Base-by-base conservation (phyloP, 2,888 invertebrate genomes). In the Alcis repandata region DNA sequence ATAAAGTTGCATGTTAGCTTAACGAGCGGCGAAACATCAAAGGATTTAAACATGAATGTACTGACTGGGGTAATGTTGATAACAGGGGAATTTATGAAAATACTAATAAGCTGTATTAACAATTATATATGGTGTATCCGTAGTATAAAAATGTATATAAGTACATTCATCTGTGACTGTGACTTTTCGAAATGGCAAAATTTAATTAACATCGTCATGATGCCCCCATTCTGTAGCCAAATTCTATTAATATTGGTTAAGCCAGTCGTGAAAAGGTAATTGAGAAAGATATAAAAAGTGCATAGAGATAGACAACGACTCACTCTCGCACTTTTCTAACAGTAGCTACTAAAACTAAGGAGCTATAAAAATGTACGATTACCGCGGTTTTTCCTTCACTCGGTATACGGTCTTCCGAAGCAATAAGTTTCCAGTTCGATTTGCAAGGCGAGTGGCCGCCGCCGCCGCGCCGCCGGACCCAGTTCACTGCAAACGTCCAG, bases 371-470 rank as follows among this genome's bases (percentile, higher is more conserved):
- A 27, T 2, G 3, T 27, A 27, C 27, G 27, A 27, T 27, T 6
- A 27, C 27, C 27, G 36, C 17, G 40, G 57, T 53, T 57, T 54
- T 62, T 48, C 20, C 45, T 2, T n/a, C 32, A 10, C 9, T 49
- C 59, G 53, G 63, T 63, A 69, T 65, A 74, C 54, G 61, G 59
- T 45, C 67, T 75, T 69, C 68, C 68, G 73, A 76, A 77, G 75
- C 75, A 78, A 79, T 80, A 76, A 78, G 65, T 77, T 79, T 79
- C 67, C 71, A 70, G 75, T 78, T 77, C 71, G 73, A 73, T 79
- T 72, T 72, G 52, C 69, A 68, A 65, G 71, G 66, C 77, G 78
- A 75, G 76, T 74, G 74, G 68, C 60, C 68, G 68, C 32, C 67
- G 46, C 27, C 6, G 6, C 27, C 27, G 27, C n/a, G n/a, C n/a